These are phyloP conservation scores for Chaetorhynchus papuensis DNA, from an alignment of 2,113 vertebrate species.

Conservation along the genomic window DNA sequence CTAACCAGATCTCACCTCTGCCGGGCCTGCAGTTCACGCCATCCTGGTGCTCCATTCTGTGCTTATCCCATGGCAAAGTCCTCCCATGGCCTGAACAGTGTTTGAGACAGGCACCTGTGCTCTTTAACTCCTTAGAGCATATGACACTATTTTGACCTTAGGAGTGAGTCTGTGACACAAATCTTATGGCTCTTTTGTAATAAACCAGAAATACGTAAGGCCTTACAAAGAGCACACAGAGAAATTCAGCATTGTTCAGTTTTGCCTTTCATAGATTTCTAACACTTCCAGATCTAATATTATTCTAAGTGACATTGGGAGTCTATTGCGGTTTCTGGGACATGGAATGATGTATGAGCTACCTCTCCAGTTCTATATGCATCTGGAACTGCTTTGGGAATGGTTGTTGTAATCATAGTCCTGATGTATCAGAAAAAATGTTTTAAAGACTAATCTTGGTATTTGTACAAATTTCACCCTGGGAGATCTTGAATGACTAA, in stretches of 20 bases:
- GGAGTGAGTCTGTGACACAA: background rate
- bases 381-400: background rate
- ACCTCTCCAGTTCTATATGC: background rate
- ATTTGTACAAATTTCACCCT: background rate
- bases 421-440: background rate
- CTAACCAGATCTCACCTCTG: background rate
- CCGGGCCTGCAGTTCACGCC: accelerated
- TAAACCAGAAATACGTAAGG: background rate
- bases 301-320: background rate
- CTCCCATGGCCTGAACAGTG: background rate
- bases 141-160: background rate
- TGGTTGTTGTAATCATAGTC: background rate
- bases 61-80: background rate
- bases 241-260: background rate
- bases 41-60: background rate
- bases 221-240: background rate
- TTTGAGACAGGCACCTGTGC: background rate
- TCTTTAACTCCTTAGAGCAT: background rate
- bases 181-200: background rate
- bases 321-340: background rate
- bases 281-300: background rate
- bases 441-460: background rate
- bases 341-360: background rate
- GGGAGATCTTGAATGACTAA: background rate
- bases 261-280: background rate